Percentiles rank a stretch among this genome's conserved stretches.
Conservation (phyloP, 2,113 vertebrate species). For the Dendropsophus ebraccatus region DNA sequence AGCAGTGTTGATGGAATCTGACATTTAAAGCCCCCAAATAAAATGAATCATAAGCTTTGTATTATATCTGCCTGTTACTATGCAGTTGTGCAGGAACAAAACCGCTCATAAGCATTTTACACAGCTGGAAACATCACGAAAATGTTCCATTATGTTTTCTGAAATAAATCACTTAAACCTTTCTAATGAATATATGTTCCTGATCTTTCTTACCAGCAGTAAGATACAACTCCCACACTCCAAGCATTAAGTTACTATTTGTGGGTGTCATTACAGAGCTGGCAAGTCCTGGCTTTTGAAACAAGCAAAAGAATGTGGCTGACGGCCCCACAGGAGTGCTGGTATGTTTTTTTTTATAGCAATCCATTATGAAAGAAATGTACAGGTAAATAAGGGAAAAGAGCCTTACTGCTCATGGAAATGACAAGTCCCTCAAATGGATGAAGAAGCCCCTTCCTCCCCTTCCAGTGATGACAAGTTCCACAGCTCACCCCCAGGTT, state of each 20-base stretch:
- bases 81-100: background rate
- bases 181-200: slow-evolving; percentile 26
- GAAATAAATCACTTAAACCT: background rate
- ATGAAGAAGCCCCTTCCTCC: background rate
- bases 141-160: slow-evolving; percentile 16
- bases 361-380: background rate
- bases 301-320: background rate
- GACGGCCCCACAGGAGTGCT: background rate
- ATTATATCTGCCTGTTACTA: background rate
- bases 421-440: background rate
- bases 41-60: background rate
- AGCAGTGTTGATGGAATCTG: background rate
- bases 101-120: background rate
- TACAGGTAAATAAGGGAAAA: background rate
- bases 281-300: background rate
- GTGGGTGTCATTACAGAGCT: background rate
- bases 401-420: background rate
- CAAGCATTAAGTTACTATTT: background rate
- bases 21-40: background rate
- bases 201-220: background rate
- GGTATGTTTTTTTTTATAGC: background rate
- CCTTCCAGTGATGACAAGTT: background rate
- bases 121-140: background rate
- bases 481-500: background rate
- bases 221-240: background rate